phyloP scores from a whole-genome alignment of 2,888 invertebrate genomes.

The Coecobrya sp. region DNA sequence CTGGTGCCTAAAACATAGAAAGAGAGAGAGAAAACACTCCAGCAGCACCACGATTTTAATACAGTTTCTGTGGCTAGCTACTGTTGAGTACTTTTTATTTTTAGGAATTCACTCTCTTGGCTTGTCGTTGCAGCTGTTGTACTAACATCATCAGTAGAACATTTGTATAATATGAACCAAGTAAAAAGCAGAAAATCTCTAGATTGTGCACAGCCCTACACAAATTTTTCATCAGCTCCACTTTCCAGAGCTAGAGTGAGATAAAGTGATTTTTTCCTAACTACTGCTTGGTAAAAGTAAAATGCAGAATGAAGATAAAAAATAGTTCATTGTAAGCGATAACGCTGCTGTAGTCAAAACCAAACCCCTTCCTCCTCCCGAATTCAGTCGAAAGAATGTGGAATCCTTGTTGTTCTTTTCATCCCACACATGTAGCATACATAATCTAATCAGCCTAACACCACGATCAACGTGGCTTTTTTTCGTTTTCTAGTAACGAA shows the following conservation, averaged over 20 bases:
- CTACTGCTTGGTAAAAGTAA: neutral
- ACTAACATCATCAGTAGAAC: conserved; percentile 59
- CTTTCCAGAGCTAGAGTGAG: conserved; percentile 8
- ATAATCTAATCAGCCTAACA: neutral
- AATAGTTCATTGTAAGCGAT: neutral
- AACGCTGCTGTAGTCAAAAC: neutral
- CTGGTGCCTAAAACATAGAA: conserved; percentile 60
- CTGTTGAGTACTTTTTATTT: conserved; percentile 63
- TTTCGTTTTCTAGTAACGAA: neutral
- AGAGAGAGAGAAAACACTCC: neutral
- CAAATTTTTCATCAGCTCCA: conserved; percentile 35
- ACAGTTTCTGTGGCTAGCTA: neutral
- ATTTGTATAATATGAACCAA: conserved; percentile 23
- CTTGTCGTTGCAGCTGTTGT: conserved; percentile 75
- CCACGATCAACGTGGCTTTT: neutral
- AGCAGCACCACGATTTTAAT: neutral
- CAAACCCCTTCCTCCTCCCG: conserved; percentile 15
- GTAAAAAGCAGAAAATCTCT: neutral
- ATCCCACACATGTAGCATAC: neutral
- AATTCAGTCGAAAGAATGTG: conserved; percentile 18
- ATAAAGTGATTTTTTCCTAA: conserved; percentile 7
- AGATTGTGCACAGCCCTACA: neutral
- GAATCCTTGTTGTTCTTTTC: neutral
- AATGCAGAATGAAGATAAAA: neutral
- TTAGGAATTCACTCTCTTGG: conserved; percentile 71